Percentiles rank a stretch among this genome's conserved stretches.
Evolutionary conservation across 2,797 vertebrate genomes (phyloP).

Genomic region (Hydrolagus colliei): DNA sequence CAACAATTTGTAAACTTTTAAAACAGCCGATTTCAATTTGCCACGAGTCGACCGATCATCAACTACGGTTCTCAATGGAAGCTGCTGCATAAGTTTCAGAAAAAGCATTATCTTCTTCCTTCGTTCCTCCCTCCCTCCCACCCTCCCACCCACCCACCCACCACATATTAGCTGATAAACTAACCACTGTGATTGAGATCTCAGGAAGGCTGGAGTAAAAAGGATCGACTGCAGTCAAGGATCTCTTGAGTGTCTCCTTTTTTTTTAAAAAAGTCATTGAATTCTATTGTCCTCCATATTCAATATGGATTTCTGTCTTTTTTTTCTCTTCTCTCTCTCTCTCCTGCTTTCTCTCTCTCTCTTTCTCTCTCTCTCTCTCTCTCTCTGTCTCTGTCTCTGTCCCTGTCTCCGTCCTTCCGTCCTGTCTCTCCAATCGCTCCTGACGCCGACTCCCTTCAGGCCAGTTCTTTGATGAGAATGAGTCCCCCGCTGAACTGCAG

Average conservation of each 20-base stretch:
- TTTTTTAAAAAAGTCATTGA: neutral
- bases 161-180: too few relatives aligned
- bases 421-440: conserved; percentile 39
- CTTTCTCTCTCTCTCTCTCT: conserved; percentile 42
- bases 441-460: conserved; percentile 62
- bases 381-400: conserved; percentile 57
- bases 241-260: conserved; percentile 32
- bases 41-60: too few relatives aligned
- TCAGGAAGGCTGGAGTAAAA: neutral
- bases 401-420: conserved; percentile 61
- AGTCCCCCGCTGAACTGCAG: conserved; percentile 98
- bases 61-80: neutral
- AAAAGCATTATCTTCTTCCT: neutral
- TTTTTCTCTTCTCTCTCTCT: conserved; percentile 36
- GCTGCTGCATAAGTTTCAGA: neutral
- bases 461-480: conserved; percentile 99
- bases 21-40: too few relatives aligned
- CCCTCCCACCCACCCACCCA: neutral
- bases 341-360: conserved; percentile 33
- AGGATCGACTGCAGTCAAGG: neutral
- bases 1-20: too few relatives aligned
- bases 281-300: conserved; percentile 19
- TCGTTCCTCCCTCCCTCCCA: neutral
- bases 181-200: neutral
- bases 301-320: conserved; percentile 18